Conservation (phyloP, 2,888 invertebrate species). For the Temnothorax unifasciatus region DNA sequence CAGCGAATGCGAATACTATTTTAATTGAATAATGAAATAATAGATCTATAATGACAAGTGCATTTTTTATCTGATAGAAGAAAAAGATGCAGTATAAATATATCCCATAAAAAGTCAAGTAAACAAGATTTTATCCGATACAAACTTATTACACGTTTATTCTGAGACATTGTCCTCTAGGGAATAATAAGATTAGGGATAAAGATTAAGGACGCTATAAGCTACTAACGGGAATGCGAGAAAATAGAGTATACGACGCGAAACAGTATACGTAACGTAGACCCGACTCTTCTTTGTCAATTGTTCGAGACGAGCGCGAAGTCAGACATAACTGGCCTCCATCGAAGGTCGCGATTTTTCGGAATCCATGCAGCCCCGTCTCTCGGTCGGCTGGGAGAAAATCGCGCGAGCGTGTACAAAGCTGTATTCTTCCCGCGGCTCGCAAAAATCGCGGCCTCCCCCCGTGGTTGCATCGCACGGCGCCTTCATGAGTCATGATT, state of each 20-base stretch:
- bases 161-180: not conserved
- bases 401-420: conserved; percentile 62
- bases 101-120: not conserved
- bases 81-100: not conserved
- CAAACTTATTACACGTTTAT: not conserved
- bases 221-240: conserved; percentile 18
- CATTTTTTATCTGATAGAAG: not conserved
- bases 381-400: conserved; percentile 39
- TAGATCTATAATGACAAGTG: not conserved
- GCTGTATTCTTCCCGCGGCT: conserved; percentile 72
- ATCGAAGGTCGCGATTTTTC: conserved; percentile 44
- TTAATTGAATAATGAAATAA: not conserved
- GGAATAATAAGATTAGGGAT: conserved; percentile 29
- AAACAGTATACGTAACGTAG: conserved; percentile 5
- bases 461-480: conserved; percentile 70
- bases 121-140: not conserved
- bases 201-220: conserved; percentile 14
- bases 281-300: conserved; percentile 27
- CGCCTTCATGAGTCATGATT: conserved; percentile 79
- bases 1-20: not conserved
- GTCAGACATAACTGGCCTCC: conserved; percentile 25
- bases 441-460: conserved; percentile 72
- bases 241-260: conserved; percentile 26
- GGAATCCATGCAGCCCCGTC: conserved; percentile 11
- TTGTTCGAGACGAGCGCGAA: conserved; percentile 25